Percentiles rank a stretch among this genome's conserved stretches.
Evolutionary conservation across 2,797 vertebrate genomes (phyloP).

Genomic region (Diplodus sargus): DNA sequence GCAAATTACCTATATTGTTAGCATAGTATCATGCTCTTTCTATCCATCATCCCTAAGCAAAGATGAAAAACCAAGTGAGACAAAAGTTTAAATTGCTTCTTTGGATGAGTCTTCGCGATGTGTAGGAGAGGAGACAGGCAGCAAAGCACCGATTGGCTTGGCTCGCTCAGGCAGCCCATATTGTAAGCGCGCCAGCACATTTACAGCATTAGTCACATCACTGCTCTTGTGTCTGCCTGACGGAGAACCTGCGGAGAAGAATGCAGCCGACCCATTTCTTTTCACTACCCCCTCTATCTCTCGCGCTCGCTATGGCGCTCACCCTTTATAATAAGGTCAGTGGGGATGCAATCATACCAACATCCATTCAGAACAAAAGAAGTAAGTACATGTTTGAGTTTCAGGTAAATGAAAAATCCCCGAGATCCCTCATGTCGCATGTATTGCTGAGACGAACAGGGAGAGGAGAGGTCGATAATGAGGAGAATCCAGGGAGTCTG

Average conservation of each 20-base stretch:
- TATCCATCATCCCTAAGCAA: conserved; percentile 26
- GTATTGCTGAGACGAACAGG: conserved; percentile 7
- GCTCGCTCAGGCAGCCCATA: conserved; percentile 55
- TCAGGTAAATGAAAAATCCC: conserved; percentile 71
- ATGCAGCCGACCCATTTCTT: conserved; percentile 61
- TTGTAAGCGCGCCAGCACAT: conserved; percentile 67
- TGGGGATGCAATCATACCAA: conserved; percentile 77
- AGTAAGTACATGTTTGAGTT: conserved; percentile 49
- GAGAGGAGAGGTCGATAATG: conserved; percentile 47
- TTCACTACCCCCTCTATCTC: conserved; percentile 31
- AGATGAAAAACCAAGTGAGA: conserved; percentile 62
- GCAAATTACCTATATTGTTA: conserved; percentile 20
- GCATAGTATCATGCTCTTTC: conserved; percentile 12
- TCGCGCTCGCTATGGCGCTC: conserved; percentile 48
- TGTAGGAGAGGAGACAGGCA: conserved; percentile 64
- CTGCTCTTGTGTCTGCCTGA: conserved; percentile 69
- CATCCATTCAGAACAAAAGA: conserved; percentile 59
- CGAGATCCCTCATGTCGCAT: conserved; percentile 44
- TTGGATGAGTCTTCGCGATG: conserved; percentile 53
- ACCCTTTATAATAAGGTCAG: conserved; percentile 81
- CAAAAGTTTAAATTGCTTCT: conserved; percentile 75
- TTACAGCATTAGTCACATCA: conserved; percentile 81
- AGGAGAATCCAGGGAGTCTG: conserved; percentile 37
- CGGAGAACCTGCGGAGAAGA: conserved; percentile 69
- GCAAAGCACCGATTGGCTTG: conserved; percentile 48